phyloP scores from a whole-genome alignment of 2,113 vertebrate species.

The Panurus biarmicus region DNA sequence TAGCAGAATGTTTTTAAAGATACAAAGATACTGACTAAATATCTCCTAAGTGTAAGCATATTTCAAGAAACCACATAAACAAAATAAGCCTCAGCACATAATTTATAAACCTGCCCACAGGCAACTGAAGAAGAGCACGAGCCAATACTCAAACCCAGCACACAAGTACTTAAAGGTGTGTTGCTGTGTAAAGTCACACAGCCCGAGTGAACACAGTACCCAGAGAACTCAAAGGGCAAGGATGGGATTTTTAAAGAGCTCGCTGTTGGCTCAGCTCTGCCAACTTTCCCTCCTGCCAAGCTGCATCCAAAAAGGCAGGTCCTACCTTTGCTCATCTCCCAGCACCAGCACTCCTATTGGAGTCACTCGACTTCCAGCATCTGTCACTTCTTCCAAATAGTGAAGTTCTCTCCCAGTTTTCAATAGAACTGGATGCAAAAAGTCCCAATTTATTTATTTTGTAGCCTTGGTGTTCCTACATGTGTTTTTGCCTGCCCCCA shows the following conservation, averaged over 20 bases:
- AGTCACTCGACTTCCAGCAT: background rate
- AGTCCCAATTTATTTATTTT: background rate
- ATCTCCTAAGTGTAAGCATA: background rate
- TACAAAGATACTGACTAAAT: background rate
- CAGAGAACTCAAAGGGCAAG: background rate
- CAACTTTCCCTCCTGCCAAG: background rate
- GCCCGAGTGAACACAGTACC: background rate
- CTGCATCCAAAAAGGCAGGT: background rate
- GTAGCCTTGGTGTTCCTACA: background rate
- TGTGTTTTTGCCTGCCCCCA: background rate
- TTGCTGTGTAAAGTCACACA: background rate
- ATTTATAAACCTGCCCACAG: conserved; percentile 34
- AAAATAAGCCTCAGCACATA: conserved; percentile 21
- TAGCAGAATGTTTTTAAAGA: conserved; percentile 39
- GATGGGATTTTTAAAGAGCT: background rate
- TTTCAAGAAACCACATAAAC: conserved; percentile 35
- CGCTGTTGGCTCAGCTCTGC: background rate
- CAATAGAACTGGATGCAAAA: background rate
- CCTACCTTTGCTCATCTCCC: background rate
- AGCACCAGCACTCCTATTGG: background rate
- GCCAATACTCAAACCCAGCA: conserved; percentile 4
- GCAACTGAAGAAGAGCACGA: background rate
- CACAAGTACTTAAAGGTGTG: background rate
- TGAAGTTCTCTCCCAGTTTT: background rate
- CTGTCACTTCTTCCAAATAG: background rate